Base-by-base conservation (phyloP, 2,797 vertebrate species). In the Glyptemys insculpta region DNA sequence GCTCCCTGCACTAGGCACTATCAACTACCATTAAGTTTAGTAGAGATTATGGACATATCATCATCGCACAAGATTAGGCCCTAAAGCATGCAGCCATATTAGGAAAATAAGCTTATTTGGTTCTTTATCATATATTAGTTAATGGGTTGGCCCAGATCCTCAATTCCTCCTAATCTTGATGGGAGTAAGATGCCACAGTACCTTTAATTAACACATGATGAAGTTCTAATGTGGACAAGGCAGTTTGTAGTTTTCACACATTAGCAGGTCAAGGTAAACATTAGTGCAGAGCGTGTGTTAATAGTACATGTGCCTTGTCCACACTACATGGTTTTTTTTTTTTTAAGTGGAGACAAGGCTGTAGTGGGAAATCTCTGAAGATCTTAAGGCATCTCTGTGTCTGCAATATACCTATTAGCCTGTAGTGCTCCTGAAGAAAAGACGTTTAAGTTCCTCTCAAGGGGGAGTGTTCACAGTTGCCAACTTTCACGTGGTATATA, bases 1-100 rank as follows among this genome's bases (percentile, higher is more conserved):
- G 14, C 15, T 50, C 50, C 50, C 50, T 50, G 34, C 95, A 95
- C 85, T 87, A 88, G 94, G 94, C 21, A 83, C 57, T 81, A 82
- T 90, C 50, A 41, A 25, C 81, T 94, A 87, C 96, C 89, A 90
- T 88, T 94, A 97, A 94, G 89, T 87, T 94, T 84, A 93, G 82
- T 49, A 93, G 54, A 92, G 85, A 88, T 87, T 65, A 72, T 72
- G 37, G 19, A 41, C 18, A 72, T 41, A 72, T 72, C 19, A 37
- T 72, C n/a, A 41, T 12, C 19, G 12, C 5, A 23, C 65, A 37
- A 3, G n/a, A 72, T 37, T 72, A 72, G 10, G 4, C 21, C 19
- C n/a, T 23, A 37, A 23, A 72, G n/a, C 12, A 47, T 78, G 25
- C 7, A 16, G 5, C 74, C 14, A 49, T 49, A 47, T 3, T 29